Base-by-base conservation (phyloP, 2,797 vertebrate species). In the Orestias chungarensis region DNA sequence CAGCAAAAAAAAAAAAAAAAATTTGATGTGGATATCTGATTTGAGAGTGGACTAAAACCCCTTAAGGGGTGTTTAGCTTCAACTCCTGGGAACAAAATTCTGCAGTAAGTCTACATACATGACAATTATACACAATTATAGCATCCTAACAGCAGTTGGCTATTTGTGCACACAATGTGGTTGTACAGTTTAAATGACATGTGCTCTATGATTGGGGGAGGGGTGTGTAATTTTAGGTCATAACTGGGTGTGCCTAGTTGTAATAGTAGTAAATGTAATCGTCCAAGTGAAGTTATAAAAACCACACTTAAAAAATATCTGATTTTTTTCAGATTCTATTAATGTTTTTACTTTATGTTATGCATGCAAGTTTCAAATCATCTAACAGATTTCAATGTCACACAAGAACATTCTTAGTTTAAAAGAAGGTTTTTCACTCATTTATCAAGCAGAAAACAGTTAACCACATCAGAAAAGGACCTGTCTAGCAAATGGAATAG, bases 31-130 rank as follows among this genome's bases (percentile, higher is more conserved):
- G n/a, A 61, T 64, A 43, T 71, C 46, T 68, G 35, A 65, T 71
- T 70, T 71, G 47, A 6, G 42, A 62, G 49, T 17, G 64, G 74
- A 75, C 23, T 68, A 57, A 47, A 77, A 66, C 49, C 49, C 18
- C 40, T 15, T 12, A 43, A 67, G 20, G 43, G 54, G n/a, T 29
- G 9, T 40, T 20, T 7, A 61, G 23, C 18, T 61, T 4, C 33
- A 40, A 62, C 5, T 62, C 35, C 12, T 25, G 59, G 38, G 25
- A 38, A 61, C 20, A 61, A n/a, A 40, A 62, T n/a, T 25, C 59
- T 20, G 42, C 10, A 18, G n/a, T 52, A 6, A 47, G 33, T 52
- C 17, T 44, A 20, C 44, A 29, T 47, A 47, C 3, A 31, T 20
- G 29, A 20, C 64, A 29, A 47, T 46, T 47, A 66, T 62, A 40